Base-by-base conservation (phyloP, 2,797 vertebrate genomes). In the Mergus octosetaceus region DNA sequence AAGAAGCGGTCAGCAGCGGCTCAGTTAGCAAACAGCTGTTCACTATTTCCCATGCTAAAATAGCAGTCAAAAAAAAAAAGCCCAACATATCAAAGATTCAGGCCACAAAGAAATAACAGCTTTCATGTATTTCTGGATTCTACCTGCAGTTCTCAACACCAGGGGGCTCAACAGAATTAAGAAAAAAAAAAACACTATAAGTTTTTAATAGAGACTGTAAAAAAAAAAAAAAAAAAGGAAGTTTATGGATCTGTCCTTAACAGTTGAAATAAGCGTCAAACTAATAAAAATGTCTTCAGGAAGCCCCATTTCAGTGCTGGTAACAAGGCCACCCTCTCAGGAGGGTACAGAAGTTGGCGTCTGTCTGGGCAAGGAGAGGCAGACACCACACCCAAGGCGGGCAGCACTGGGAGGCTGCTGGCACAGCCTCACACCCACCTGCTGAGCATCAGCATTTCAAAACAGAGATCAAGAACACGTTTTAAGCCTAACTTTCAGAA, bases 311-410 rank as follows among this genome's bases (percentile, higher is more conserved):
- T 54, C 39, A 34, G 66, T 12, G 74, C 22, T 2, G 57, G 41
- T 5, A 70, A 17, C 19, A 34, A 49, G 32, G 76, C 39, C 25
- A n/a, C 10, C 43, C 54, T n/a, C 65, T 54, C 58, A 32, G 20
- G 14, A 45, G 1, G 1, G 11, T 10, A 27, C 76, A 56, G 75
- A 87, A 43, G 22, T 15, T 34, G 4, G 51, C 39, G 9, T 15
- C 28, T 1, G 2, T 6, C 54, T 38, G 41, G 16, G 49, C 41
- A 89, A 36, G 0, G 0, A 6, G 21, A 16, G 0, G 66, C 34
- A 49, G 24, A 28, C 1, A 4, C 24, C 0, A 20, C 1, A 21
- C 20, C 11, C 13, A 39, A 19, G 32, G 28, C 43, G 24, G 9
- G 49, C 49, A 70, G 71, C 6, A 1, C 3, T 8, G 80, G 24